Evolutionary conservation across 2,797 vertebrate genomes (phyloP), one percentile per base, ranked within the genome.

Genomic region (Amblyopsis hoosieri): DNA sequence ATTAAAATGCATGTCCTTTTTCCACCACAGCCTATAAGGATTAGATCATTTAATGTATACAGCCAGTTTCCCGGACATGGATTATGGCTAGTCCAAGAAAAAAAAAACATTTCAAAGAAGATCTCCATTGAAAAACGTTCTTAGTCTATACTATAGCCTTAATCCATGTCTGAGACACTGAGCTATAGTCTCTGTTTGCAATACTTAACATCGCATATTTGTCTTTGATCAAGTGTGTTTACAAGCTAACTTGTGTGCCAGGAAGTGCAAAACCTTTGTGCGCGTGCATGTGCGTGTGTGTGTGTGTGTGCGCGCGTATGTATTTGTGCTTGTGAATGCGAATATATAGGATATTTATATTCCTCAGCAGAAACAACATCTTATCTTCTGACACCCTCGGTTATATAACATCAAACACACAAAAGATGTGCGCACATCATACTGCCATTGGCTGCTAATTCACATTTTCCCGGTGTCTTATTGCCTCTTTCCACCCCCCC

Each of bases 1-100:
- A 87, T 84, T 76, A 87, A 80, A 88, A 83, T 84, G 81, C 82
- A 85, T 75, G 75, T 80, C 57, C 66, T 79, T 87, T 87, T 88
- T 80, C 83, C 81, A 83, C 52, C 62, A 58, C 71, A 68, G 64
- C 58, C 56, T 84, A 75, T 81, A 85, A 81, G 70, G 83, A 42
- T 42, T 42, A 7, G 37, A 1, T 8, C 9, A 42, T 42, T 42
- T 1, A 42, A 42, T 9, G 7, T 29, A 29, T 29, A 29, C 23
- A 29, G 23, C 23, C 23, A 29, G 23, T 29, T 29, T 29, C 23
- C 23, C 23, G 23, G 23, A 29, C 23, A 29, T 29, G 23, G 23
- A 29, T 29, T 29, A 29, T 4, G 23, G 23, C 3, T 29, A 29
- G 23, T 29, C 23, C 23, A 29, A 29, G 23, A 29, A 29, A 29